A percentile compares a stretch with the other conserved stretches of the same genome.
These are phyloP conservation scores for Neogobius melanostomus DNA, from an alignment of 2,113 vertebrate species.

Conservation along the genomic window DNA sequence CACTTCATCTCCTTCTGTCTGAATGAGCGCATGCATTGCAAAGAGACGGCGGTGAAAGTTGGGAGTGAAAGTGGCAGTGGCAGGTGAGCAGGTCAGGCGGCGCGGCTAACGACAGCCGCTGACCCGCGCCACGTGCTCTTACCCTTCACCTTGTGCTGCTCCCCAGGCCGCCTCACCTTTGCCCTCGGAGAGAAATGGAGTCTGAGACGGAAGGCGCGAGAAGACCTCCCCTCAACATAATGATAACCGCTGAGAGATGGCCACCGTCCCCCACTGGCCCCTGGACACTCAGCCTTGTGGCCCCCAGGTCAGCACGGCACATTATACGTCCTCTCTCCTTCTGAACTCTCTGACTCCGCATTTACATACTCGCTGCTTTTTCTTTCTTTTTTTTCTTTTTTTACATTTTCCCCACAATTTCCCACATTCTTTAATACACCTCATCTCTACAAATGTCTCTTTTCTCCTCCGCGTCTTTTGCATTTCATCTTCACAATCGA, in stretches of 20 bases:
- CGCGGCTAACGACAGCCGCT: conserved; percentile 67
- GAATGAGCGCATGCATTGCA: conserved; percentile 32
- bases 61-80: conserved; percentile 56
- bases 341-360: conserved; percentile 77
- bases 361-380: conserved; percentile 71
- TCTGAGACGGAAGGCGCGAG: conserved; percentile 38
- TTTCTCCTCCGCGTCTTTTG: conserved; percentile 62
- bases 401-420: not conserved
- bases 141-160: conserved; percentile 60
- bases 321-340: conserved; percentile 71
- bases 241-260: conserved; percentile 74
- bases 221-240: conserved; percentile 79
- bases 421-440: conserved; percentile 24
- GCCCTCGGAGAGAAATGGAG: conserved; percentile 78
- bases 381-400: conserved; percentile 5
- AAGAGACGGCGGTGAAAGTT: conserved; percentile 15
- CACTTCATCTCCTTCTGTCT: conserved; percentile 40
- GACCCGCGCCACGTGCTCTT: conserved; percentile 54
- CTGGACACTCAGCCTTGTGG: conserved; percentile 67
- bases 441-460: conserved; percentile 43
- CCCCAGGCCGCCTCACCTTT: conserved; percentile 75
- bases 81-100: conserved; percentile 66
- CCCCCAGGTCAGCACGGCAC: conserved; percentile 78
- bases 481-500: conserved; percentile 63
- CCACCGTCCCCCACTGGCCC: conserved; percentile 72